Base-by-base conservation (phyloP, 2,888 invertebrate species). In the Deilephila elpenor region DNA sequence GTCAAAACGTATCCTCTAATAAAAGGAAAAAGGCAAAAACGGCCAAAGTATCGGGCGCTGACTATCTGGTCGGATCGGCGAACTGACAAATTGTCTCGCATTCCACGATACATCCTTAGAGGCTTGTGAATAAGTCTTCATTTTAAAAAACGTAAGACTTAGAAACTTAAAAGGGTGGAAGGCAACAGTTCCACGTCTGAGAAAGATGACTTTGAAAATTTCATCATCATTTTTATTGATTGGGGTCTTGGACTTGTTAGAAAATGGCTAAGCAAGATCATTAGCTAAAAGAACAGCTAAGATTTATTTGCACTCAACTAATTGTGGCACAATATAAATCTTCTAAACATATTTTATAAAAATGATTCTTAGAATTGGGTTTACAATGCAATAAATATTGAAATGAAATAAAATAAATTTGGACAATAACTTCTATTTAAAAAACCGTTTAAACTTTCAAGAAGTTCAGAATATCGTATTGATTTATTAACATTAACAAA, bases 61-160 rank as follows among this genome's bases (percentile, higher is more conserved):
- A 79, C 82, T 81, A 78, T 76, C 74, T 76, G 76, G 78, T 76
- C 71, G 73, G 78, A 64, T 73, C 74, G 76, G 67, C 83, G 83
- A 83, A 82, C 85, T 84, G 83, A 86, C 85, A 88, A 88, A 88
- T 87, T 84, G 79, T 81, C 74, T 80, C 79, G 79, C 79, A 86
- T 86, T 82, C 82, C 78, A 77, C 73, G 75, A 76, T 75, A 67
- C 73, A 72, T 73, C 72, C 64, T 73, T 44, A 73, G 72, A 59
- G 56, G 8, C 44, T 25, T 71, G 71, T 71, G 71, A 71, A 72
- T 73, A 77, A 73, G 70, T 32, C 34, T 61, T 73, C n/a, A 71
- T 34, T 67, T 67, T 29, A 44, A 73, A 72, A 64, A 67, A 34
- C 34, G 5, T 51, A 17, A 5, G 25, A 17, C 25, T 67, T 44